phyloP scores from a whole-genome alignment of 2,797 vertebrate genomes.

The Margarornis squamiger region DNA sequence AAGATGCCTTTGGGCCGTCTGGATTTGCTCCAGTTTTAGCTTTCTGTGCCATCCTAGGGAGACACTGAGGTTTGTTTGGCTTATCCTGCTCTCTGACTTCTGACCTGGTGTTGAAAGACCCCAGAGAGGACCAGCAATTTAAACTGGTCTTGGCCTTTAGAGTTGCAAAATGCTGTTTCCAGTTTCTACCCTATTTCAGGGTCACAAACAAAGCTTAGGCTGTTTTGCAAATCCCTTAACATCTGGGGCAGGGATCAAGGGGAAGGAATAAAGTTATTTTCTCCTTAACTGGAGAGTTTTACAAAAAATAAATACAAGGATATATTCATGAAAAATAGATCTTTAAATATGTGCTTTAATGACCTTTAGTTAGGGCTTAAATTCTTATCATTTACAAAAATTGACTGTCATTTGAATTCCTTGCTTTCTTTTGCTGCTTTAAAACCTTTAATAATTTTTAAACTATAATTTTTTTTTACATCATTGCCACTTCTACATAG shows the following conservation, averaged over 20 bases:
- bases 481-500: neutral
- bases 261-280: neutral
- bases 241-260: neutral
- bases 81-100: neutral
- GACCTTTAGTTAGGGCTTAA: neutral
- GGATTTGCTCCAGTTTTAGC: neutral
- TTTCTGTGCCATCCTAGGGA: neutral
- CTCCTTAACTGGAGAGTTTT: neutral
- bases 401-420: neutral
- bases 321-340: neutral
- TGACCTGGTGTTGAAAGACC: neutral
- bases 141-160: neutral
- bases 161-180: neutral
- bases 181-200: neutral
- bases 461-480: neutral
- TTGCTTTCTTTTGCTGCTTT: neutral
- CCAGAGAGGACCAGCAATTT: neutral
- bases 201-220: neutral
- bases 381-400: neutral
- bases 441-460: neutral
- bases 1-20: neutral
- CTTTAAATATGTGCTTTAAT: neutral
- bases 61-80: accelerated
- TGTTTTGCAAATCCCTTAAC: neutral
- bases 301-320: neutral